Evolutionary conservation across 2,888 invertebrate species (phyloP), one percentile per base, ranked within the genome.

Genomic region (Pterostichus madidus): DNA sequence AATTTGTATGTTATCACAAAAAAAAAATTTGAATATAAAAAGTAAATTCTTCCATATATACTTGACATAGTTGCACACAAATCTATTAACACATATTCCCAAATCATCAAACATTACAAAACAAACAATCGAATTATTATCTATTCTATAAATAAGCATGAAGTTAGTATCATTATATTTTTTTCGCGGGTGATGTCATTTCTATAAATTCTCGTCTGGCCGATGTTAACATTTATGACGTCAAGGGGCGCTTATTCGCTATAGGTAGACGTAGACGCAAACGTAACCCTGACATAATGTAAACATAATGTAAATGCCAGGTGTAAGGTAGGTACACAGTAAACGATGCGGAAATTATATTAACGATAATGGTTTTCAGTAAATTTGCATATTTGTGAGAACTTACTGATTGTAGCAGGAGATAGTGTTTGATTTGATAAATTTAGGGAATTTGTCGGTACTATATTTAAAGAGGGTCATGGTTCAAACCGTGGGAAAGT

Each of bases 281-380:
- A 68, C 68, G 8, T 64, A 35, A 35, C 39, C 39, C 39, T 39
- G 39, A 39, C 39, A 39, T 39, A 32, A 35, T 39, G 17, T 35
- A 31, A 68, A n/a, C 68, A 35, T 35, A 44, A 68, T 68, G 35
- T n/a, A 35, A 68, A 68, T 68, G 44, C 17, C 68, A 68, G 64
- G 64, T 64, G 64, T 64, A 24, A 64, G 31, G 59, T 31, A 39
- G 11, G 44, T 39, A 39, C 39, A 24, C 24, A 24, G 24, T 24
- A 24, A 24, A 24, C 8, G 39, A 39, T 39, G 39, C 39, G 39
- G 5, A 39, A 39, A 39, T 39, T 39, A 39, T 3, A 39, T 39
- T 39, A 39, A 39, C 5, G 39, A 8, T 39, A 49, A 49, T 49
- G 49, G 49, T 39, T 49, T 49, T 49, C 10, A n/a, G 5, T 0